Evolutionary conservation across 1,140 invertebrate genomes (phyloP), one percentile per base, ranked within the genome.

Genomic region (Leptestheria dahalacensis): DNA sequence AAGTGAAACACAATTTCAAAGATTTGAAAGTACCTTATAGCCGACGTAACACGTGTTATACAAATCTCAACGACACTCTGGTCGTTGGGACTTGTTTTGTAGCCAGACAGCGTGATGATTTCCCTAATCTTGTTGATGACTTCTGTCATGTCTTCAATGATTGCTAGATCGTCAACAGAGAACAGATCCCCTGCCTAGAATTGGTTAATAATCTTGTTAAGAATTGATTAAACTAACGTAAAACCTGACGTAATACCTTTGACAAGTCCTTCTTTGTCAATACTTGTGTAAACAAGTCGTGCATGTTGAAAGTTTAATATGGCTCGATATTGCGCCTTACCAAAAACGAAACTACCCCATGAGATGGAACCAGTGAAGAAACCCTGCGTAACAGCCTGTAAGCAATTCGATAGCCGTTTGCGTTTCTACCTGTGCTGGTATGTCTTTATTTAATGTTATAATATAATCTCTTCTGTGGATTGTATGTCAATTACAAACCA

Each of bases 41-140:
- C 88, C 61, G 87, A 87, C 24, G 87, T 91, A 9, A 91, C 83
- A 59, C 88, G 73, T 1, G 88, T 90, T 28, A 94, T 83, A 73
- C 88, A 91, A 66, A 93, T 94, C 73, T 94, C 91, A 61, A 93
- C 88, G 53, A 93, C 86, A 68, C 87, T 90, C 73, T 94, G 91
- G 72, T 92, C 87, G 75, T 92, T 89, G 68, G 88, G 84, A 73
- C 87, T 91, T 57, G 82, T 79, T 2, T 82, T 78, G 69, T 92
- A 94, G 65, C 88, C 85, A 6, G 83, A 77, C 57, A 82, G 76
- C 59, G 84, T 86, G 49, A 85, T 82, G 62, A 91, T 91, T 60
- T 83, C 79, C 65, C 81, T 80, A 65, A 93, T 90, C 58, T 73
- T 72, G 67, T 80, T 78, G 65, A 92, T 79, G 65, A 91, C 85